Evolutionary conservation across 2,797 vertebrate species (phyloP).

Genomic region (Alcedo quadribrachys): DNA sequence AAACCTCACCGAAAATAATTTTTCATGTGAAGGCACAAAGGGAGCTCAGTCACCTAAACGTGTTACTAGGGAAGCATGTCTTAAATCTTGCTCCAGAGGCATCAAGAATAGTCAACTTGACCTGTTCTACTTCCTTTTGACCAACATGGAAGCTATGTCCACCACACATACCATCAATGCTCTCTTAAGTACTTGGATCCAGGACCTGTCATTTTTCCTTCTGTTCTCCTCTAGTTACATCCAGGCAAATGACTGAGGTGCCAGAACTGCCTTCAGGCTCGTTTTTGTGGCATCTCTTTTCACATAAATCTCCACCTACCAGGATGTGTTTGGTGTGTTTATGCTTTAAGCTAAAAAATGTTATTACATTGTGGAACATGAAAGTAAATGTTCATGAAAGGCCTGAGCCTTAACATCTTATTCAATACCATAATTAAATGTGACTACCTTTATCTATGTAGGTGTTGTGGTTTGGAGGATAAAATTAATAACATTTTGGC

Average conservation of each 20-base stretch:
- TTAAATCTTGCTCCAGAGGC: neutral
- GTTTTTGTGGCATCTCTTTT: neutral
- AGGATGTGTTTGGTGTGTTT: neutral
- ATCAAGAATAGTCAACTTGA: neutral
- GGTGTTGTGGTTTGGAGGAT: neutral
- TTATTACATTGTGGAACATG: neutral
- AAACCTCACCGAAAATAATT: neutral
- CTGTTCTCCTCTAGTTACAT: neutral
- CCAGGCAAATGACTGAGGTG: neutral
- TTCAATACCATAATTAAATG: neutral
- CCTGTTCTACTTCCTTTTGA: neutral
- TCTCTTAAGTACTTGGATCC: neutral
- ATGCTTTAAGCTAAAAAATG: neutral
- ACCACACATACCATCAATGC: neutral
- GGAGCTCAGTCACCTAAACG: neutral
- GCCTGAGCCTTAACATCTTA: neutral
- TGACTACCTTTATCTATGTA: neutral
- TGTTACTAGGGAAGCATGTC: neutral
- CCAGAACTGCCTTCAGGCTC: neutral
- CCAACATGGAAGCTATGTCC: neutral
- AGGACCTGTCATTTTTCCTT: neutral
- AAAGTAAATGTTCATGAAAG: neutral
- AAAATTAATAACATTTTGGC: neutral
- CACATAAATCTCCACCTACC: neutral
- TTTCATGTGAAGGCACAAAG: neutral